Conservation (phyloP, 2,888 invertebrate species). For the Trichacis sp. region DNA sequence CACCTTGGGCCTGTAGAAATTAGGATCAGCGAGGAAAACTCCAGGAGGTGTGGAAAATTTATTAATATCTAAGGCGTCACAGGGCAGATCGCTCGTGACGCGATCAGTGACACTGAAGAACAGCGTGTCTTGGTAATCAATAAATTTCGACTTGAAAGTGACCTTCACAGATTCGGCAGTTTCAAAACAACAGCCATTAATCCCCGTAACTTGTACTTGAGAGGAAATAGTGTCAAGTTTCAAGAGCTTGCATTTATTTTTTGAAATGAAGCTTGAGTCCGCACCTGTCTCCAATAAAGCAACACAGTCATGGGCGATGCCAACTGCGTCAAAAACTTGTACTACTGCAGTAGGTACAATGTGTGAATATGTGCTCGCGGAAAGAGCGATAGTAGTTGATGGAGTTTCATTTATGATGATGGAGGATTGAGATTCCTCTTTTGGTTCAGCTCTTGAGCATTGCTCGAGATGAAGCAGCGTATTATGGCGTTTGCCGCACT, state of each 20-base stretch:
- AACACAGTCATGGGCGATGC: slow-evolving; percentile 1
- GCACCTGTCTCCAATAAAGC: slow-evolving; percentile 19
- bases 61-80: slow-evolving; percentile 12
- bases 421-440: too few species aligned
- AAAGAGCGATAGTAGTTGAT: background rate
- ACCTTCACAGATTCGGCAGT: background rate
- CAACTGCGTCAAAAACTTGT: slow-evolving; percentile 3
- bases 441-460: background rate
- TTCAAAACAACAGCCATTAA: too few species aligned
- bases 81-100: slow-evolving; percentile 15
- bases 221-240: background rate
- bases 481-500: slow-evolving; percentile 9
- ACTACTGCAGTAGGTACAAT: slow-evolving; percentile 17
- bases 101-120: background rate
- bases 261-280: slow-evolving; percentile 3
- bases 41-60: slow-evolving; percentile 8
- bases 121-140: background rate
- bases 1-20: slow-evolving; percentile 11
- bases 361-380: background rate
- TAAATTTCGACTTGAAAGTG: background rate
- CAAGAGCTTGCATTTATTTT: background rate
- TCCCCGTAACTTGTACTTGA: background rate
- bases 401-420: background rate
- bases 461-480: slow-evolving; percentile 6
- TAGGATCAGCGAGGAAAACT: slow-evolving; percentile 9